phyloP scores from a whole-genome alignment of 1,140 invertebrate genomes.

The Drosophila murphyi region DNA sequence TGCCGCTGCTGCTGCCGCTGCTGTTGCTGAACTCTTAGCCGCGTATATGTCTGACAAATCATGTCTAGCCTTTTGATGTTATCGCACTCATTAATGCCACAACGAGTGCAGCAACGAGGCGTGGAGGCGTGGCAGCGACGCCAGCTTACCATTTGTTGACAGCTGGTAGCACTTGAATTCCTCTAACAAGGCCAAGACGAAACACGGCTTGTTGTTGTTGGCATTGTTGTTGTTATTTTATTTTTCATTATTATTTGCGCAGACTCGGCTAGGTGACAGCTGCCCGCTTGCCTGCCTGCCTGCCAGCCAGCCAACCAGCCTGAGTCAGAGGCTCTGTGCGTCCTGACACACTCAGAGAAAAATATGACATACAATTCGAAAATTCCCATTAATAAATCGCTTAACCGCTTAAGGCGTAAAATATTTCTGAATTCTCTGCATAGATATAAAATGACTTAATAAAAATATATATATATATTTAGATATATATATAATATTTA shows the following conservation, averaged over 20 bases:
- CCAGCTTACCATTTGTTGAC: conserved; percentile 58
- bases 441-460: no score
- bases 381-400: no score
- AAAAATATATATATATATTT: no score
- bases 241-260: conserved; percentile 37
- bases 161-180: conserved; percentile 71
- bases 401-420: no score
- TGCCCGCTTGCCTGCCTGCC: conserved; percentile 32
- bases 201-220: conserved; percentile 33
- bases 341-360: conserved; percentile 42
- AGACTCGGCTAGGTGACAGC: conserved; percentile 55
- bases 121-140: conserved; percentile 50
- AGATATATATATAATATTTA: no score
- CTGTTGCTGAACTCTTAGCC: conserved; percentile 24
- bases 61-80: conserved; percentile 83
- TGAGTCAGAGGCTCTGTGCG: conserved; percentile 30
- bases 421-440: no score
- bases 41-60: conserved; percentile 63
- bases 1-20: conserved; percentile 6
- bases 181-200: conserved; percentile 66
- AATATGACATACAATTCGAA: neutral
- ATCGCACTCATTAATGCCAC: conserved; percentile 68
- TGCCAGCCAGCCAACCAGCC: conserved; percentile 5
- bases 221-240: neutral
- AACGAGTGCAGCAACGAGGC: conserved; percentile 15